Percentiles rank a stretch among this genome's conserved stretches.
Conservation (phyloP, 2,888 invertebrate species). For the Hoplodrina ambigua region DNA sequence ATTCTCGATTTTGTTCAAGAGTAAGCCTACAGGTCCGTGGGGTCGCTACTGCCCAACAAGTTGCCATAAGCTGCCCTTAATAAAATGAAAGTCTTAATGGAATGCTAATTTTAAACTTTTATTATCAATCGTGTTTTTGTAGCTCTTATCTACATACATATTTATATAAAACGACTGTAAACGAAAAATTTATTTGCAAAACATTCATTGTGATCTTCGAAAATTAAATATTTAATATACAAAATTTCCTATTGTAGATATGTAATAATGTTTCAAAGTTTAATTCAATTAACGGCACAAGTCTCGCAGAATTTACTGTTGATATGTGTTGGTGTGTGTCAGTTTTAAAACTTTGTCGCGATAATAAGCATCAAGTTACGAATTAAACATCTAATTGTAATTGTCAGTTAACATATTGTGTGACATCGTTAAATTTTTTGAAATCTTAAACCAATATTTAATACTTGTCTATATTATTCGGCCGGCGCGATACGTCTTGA, state of each 20-base stretch:
- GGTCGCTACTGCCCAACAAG: too few species aligned
- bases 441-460: conserved; percentile 17
- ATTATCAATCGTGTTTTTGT: too few species aligned
- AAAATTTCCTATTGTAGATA: conserved; percentile 19
- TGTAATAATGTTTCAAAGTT: conserved; percentile 42
- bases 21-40: too few species aligned
- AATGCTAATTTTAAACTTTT: neutral
- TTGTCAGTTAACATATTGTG: conserved; percentile 46
- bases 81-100: neutral
- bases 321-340: conserved; percentile 42
- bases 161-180: neutral
- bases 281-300: conserved; percentile 50
- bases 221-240: too few species aligned
- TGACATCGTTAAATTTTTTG: conserved; percentile 26
- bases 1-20: too few species aligned
- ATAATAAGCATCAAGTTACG: conserved; percentile 52
- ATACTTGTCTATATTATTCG: too few species aligned
- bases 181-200: conserved; percentile 1
- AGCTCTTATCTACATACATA: too few species aligned
- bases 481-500: too few species aligned
- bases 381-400: conserved; percentile 60
- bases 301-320: conserved; percentile 33
- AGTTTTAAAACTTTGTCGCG: conserved; percentile 50
- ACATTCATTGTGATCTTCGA: conserved; percentile 6
- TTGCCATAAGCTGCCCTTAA: too few species aligned